Evolutionary conservation across 2,888 invertebrate species (phyloP), one percentile per base, ranked within the genome.

Genomic region (Linyphia triangularis): DNA sequence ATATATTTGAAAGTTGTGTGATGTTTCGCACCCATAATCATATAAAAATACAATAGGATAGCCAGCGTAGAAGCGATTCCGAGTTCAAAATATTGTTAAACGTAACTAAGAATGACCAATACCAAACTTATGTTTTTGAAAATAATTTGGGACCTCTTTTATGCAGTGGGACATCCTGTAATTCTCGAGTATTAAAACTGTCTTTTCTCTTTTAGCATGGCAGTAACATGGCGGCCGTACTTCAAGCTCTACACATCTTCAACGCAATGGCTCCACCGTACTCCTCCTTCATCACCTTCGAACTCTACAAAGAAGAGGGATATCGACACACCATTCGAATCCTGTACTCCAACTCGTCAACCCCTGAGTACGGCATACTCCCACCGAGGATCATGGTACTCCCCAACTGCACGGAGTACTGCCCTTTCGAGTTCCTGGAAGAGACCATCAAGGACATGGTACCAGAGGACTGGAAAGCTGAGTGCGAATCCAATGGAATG

Each of bases 151-250:
- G n/a, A n/a, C n/a, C n/a, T n/a, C n/a, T n/a, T n/a, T n/a, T n/a
- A n/a, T n/a, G n/a, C n/a, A n/a, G n/a, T n/a, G n/a, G n/a, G n/a
- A n/a, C n/a, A n/a, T n/a, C n/a, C n/a, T n/a, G n/a, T n/a, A n/a
- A n/a, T n/a, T n/a, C n/a, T n/a, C n/a, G n/a, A n/a, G n/a, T n/a
- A n/a, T n/a, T n/a, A n/a, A n/a, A n/a, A n/a, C n/a, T n/a, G n/a
- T 33, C 0, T 57, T 37, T 33, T 81, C 4, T 26, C 19, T 28
- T 57, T 40, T 70, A 82, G 82, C 72, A 82, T 37, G 82, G 72
- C 13, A 72, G 72, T 28, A 70, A 82, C 19, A 16, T 72, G 6
- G 70, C 82, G 0, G 82, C 72, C 9, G 33, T 82, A 0, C 72
- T 67, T 13, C 51, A 67, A 16, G 37, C 72, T 13, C 43, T 82